Evolutionary conservation across 2,797 vertebrate genomes (phyloP), one percentile per base, ranked within the genome.

Genomic region (Poliocrania exsul): DNA sequence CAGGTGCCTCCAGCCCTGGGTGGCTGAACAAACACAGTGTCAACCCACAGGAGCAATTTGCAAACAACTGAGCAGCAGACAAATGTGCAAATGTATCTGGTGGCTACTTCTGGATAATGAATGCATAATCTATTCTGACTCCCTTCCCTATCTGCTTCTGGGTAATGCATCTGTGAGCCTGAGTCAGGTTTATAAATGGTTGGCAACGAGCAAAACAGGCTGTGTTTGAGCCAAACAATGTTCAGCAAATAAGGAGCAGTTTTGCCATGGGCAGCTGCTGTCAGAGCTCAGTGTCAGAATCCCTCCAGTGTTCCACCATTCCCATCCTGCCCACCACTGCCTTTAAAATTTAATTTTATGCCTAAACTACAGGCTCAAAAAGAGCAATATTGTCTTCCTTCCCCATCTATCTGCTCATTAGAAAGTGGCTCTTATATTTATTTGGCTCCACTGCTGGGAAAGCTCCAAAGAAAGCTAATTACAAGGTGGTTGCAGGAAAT

Each of bases 191-290:
- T 60, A 31, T 28, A 75, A 90, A 90, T 58, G 96, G 88, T 9
- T 92, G 88, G 90, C 90, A 94, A 88, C 0, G 7, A 80, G 66
- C 29, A 51, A 80, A 92, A 66, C 86, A 94, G 78, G 74, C 94
- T 84, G 90, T n/a, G 28, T 50, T 64, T 51, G 86, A 92, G 88
- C 86, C 92, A 96, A 70, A 86, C 86, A 53, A 16, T 70, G 90
- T 72, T 95, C 88, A 92, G 90, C 71, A 94, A 92, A 90, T 49
- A 88, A 92, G 83, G 91, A 80, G 56, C 44, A 44, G 92, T 33
- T 75, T 24, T 49, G 83, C 74, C 71, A 38, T 2, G 60, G 84
- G 10, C 51, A 26, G 23, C 46, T 50, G 65, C 66, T 70, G 50
- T 25, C 5, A 5, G 62, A 86, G 90, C 82, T 51, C 62, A 4